A percentile compares a stretch with the other conserved stretches of the same genome.
phyloP scores from a whole-genome alignment of 2,888 invertebrate genomes.

The Dasysyrphus tricinctus region DNA sequence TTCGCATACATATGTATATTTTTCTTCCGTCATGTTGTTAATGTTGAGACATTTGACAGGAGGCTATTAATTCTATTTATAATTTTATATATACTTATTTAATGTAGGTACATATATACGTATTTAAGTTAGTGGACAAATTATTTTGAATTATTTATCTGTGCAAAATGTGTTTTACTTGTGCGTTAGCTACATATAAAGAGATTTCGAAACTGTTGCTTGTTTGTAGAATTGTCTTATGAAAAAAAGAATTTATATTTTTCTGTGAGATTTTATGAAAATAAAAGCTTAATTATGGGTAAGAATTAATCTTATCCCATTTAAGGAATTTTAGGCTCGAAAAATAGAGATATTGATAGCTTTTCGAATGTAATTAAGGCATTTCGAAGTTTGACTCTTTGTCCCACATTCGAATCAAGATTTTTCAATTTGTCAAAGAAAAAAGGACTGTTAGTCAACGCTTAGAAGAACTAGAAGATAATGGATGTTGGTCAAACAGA shows the following conservation, averaged over 20 bases:
- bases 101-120: neutral
- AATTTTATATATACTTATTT: constrained; percentile 13
- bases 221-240: neutral
- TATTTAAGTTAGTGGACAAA: neutral
- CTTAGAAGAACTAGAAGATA: too few relatives aligned
- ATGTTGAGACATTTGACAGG: constrained; percentile 70
- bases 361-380: too few relatives aligned
- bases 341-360: too few relatives aligned
- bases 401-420: neutral
- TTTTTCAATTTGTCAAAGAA: too few relatives aligned
- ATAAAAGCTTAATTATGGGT: too few relatives aligned
- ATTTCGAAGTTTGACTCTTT: too few relatives aligned
- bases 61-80: constrained; percentile 73
- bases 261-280: too few relatives aligned
- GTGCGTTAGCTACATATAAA: constrained; percentile 7
- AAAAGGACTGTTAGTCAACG: too few relatives aligned
- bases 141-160: constrained; percentile 61
- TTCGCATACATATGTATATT: constrained; percentile 6
- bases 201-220: constrained; percentile 40
- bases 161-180: constrained; percentile 42
- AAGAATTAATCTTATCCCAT: neutral
- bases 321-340: neutral
- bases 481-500: too few relatives aligned
- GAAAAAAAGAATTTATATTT: neutral
- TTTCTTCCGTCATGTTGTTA: constrained; percentile 74